Evolutionary conservation across 2,888 invertebrate species (phyloP), one percentile per base, ranked within the genome.

Genomic region (Pheosia gnoma): DNA sequence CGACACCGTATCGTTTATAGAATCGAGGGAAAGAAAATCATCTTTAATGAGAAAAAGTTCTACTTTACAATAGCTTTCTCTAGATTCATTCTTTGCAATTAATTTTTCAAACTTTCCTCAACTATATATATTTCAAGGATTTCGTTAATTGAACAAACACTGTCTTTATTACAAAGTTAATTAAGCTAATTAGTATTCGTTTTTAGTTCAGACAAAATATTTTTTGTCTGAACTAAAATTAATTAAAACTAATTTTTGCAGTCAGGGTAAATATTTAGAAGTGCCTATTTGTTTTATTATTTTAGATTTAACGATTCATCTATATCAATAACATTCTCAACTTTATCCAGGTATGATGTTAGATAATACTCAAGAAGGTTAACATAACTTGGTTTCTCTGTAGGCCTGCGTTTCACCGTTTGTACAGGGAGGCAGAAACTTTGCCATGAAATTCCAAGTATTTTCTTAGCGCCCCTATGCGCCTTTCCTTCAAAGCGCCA

Each of bases 61-160:
- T 8, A 43, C 43, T 5, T 39, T 39, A 39, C 39, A 39, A n/a
- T n/a, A 47, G 47, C n/a, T 47, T 47, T n/a, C 51, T n/a, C n/a
- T 5, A 49, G 10, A 49, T n/a, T 49, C 13, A 6, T 49, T 49
- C 7, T 49, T n/a, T 36, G 43, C 10, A 59, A 59, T 54, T 9
- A 54, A 41, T 54, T 59, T n/a, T 13, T 55, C 9, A 55, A 59
- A 59, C 45, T 54, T 37, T 59, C 54, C 37, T 54, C 10, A 54
- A 49, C 36, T 47, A 25, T 25, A 25, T 25, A 25, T 25, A 25
- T 25, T 45, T 25, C 11, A 59, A 67, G 56, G 41, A 52, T n/a
- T 58, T 53, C 37, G 3, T 38, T 63, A 59, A 62, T 63, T 70
- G 36, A 66, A 63, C 51, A 52, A 62, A 66, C 61, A 63, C 60